Conservation (phyloP, 2,797 vertebrate species). For the Mastacembelus armatus region DNA sequence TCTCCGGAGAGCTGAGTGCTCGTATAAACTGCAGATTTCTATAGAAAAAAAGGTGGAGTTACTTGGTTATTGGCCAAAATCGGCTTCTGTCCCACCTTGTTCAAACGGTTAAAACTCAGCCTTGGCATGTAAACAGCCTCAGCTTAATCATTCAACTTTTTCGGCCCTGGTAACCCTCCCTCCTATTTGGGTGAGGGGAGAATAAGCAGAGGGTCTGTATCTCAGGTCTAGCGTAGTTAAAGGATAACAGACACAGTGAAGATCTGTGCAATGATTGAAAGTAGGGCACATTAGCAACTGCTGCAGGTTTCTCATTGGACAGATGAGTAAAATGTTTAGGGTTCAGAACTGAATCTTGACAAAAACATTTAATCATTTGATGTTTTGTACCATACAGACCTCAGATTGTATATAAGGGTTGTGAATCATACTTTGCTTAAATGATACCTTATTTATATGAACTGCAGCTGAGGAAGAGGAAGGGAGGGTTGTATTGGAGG, state of each 20-base stretch:
- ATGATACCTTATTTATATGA: not conserved
- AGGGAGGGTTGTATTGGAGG: not conserved
- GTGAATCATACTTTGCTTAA: not conserved
- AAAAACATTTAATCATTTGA: not conserved
- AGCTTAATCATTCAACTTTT: slow-evolving; percentile 80
- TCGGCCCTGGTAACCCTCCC: slow-evolving; percentile 52
- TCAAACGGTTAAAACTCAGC: slow-evolving; percentile 34
- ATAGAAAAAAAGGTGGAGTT: slow-evolving; percentile 73
- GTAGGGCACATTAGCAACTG: slow-evolving; percentile 1
- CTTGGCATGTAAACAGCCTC: slow-evolving; percentile 51
- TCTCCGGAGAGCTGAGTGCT: slow-evolving; percentile 11
- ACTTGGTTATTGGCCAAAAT: slow-evolving; percentile 66
- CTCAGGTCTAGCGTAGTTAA: slow-evolving; percentile 73
- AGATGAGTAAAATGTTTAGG: no score
- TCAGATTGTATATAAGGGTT: no score
- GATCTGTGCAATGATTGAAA: slow-evolving; percentile 58
- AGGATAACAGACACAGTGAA: slow-evolving; percentile 70
- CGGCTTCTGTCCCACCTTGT: slow-evolving; percentile 38
- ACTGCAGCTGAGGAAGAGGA: no score
- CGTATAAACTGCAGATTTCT: slow-evolving; percentile 47
- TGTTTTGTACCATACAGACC: not conserved
- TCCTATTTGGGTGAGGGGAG: slow-evolving; percentile 64
- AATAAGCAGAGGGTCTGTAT: slow-evolving; percentile 66
- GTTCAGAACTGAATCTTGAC: not conserved
- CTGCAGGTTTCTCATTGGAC: not conserved